Percentiles rank a stretch among this genome's conserved stretches.
Conservation (phyloP, 2,113 vertebrate species). For the Chionomys nivalis region DNA sequence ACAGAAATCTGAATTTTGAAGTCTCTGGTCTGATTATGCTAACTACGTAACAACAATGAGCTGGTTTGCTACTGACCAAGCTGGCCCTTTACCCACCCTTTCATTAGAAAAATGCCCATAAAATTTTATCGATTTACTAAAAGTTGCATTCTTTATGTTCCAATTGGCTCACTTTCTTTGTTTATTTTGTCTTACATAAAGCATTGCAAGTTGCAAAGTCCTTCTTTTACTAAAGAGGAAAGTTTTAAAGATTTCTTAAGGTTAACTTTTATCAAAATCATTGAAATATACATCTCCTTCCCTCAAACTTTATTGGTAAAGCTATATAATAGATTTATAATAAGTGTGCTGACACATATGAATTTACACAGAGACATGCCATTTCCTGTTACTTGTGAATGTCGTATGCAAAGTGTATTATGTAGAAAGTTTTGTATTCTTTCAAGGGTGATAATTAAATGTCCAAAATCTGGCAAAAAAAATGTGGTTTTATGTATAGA, state of each 20-base stretch:
- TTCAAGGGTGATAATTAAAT: slow-evolving; percentile 11
- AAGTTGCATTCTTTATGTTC: not conserved
- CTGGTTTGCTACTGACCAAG: not conserved
- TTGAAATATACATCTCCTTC: not conserved
- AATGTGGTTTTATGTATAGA: not conserved
- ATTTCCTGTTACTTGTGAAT: slow-evolving; percentile 54
- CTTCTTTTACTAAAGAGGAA: not conserved
- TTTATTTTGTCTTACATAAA: not conserved
- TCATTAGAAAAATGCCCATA: not conserved
- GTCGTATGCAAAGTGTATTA: not conserved
- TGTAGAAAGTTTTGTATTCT: not conserved
- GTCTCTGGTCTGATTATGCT: not conserved
- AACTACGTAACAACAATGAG: not conserved
- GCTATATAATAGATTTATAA: not conserved
- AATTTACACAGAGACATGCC: not conserved
- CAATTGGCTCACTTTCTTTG: not conserved
- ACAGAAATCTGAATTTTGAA: slow-evolving; percentile 17
- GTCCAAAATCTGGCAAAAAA: not conserved
- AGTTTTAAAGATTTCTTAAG: not conserved
- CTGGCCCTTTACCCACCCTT: not conserved
- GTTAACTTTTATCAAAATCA: not conserved
- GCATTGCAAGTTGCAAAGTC: not conserved
- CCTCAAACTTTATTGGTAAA: slow-evolving; percentile 9
- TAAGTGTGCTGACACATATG: slow-evolving; percentile 26
- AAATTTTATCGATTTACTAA: not conserved